Percentiles rank a stretch among this genome's conserved stretches.
Conservation (phyloP, 2,113 vertebrate genomes). For the Ceyx margarethae region DNA sequence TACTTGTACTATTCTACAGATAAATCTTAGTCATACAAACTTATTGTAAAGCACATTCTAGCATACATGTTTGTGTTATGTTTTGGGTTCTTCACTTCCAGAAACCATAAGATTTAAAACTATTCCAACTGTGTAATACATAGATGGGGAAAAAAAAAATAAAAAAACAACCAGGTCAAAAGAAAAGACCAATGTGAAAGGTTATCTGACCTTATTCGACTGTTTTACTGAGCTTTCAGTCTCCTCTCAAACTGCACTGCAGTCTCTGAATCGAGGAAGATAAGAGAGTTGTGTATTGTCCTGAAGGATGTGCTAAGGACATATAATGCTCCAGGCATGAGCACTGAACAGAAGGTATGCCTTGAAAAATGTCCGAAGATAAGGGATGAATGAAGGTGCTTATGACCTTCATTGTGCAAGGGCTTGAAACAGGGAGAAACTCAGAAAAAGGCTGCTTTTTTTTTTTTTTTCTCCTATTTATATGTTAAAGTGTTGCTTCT, state of each 20-base stretch:
- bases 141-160: not conserved
- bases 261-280: not conserved
- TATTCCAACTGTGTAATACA: not conserved
- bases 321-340: slow-evolving; percentile 38
- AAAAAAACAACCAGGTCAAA: not conserved
- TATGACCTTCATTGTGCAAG: slow-evolving; percentile 25
- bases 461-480: not conserved
- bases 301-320: slow-evolving; percentile 41
- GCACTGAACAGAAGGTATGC: not conserved
- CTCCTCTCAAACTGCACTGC: not conserved
- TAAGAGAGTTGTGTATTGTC: not conserved
- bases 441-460: not conserved
- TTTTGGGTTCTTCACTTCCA: not conserved
- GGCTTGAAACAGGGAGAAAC: not conserved
- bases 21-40: not conserved
- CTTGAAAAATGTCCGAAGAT: slow-evolving; percentile 44
- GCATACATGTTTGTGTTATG: not conserved
- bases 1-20: not conserved
- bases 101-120: not conserved
- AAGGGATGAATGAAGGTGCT: slow-evolving; percentile 38
- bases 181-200: not conserved
- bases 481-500: not conserved
- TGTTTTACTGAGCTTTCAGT: not conserved
- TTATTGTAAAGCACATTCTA: not conserved
- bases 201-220: not conserved